These are phyloP conservation scores for Apamea crenata DNA, from an alignment of 2,888 invertebrate species.

Conservation along the genomic window DNA sequence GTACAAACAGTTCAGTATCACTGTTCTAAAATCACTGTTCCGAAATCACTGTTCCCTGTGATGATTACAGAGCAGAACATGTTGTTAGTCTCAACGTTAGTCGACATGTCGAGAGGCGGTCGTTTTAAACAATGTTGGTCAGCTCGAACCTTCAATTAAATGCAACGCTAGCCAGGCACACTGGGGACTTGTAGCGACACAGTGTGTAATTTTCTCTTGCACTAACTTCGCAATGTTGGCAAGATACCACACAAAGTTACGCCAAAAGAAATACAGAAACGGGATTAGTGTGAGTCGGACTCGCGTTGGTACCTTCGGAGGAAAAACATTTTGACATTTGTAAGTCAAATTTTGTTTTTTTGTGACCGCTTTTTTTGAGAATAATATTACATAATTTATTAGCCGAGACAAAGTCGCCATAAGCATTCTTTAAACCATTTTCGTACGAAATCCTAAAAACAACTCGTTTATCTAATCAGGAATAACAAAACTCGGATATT, in stretches of 20 bases:
- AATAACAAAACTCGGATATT: neutral
- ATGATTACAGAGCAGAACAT: constrained; percentile 37
- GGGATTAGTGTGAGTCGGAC: neutral
- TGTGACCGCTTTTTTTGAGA: neutral
- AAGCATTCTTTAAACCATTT: too few species aligned
- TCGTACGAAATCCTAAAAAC: too few species aligned
- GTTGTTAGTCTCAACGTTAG: constrained; percentile 27
- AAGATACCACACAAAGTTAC: constrained; percentile 25
- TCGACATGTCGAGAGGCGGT: constrained; percentile 44
- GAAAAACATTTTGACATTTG: neutral
- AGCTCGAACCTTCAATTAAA: constrained; percentile 69
- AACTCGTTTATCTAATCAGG: constrained; percentile 7
- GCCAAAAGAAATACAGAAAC: neutral
- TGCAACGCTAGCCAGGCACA: constrained; percentile 63
- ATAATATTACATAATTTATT: neutral
- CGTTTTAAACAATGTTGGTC: constrained; percentile 67
- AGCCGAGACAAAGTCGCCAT: neutral
- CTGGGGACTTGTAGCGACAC: constrained; percentile 35
- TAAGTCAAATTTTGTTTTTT: neutral
- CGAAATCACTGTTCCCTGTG: constrained; percentile 3
- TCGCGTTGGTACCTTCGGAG: neutral
- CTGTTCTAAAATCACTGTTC: neutral
- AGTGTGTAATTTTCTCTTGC: constrained; percentile 55
- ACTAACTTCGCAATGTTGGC: constrained; percentile 37
- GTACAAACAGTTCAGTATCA: constrained; percentile 2